phyloP scores from a whole-genome alignment of 2,113 vertebrate species.

The Coptodon bakossiorum region DNA sequence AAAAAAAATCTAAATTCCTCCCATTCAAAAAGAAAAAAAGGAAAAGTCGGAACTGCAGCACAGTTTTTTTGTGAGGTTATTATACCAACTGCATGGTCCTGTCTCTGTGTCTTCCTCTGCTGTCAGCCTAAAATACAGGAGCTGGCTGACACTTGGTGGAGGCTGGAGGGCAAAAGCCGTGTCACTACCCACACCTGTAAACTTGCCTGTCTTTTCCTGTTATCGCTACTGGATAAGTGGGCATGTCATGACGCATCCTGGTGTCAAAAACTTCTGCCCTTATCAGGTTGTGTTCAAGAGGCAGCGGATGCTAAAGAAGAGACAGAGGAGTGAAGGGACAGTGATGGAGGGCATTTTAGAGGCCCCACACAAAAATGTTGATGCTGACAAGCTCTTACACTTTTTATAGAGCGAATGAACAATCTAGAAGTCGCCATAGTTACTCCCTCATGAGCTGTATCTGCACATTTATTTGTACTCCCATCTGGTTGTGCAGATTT shows the following conservation, averaged over 20 bases:
- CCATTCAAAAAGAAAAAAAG: background rate
- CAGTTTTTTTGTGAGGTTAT: background rate
- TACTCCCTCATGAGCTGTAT: accelerated
- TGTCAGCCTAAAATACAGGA: background rate
- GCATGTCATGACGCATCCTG: background rate
- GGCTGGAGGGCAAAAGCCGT: background rate
- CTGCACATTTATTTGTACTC: background rate
- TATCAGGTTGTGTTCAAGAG: background rate
- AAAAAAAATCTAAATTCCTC: background rate
- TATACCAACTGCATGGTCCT: background rate
- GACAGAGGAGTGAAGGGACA: background rate
- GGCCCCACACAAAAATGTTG: background rate
- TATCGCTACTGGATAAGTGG: background rate
- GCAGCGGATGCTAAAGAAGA: background rate
- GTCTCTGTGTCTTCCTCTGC: background rate
- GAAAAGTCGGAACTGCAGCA: background rate
- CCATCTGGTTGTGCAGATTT: background rate
- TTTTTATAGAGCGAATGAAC: background rate
- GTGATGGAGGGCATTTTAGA: background rate
- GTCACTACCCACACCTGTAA: background rate
- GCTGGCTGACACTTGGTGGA: background rate
- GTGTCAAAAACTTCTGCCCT: background rate
- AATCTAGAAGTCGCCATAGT: background rate
- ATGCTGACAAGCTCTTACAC: background rate
- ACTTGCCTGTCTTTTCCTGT: background rate